Conservation (phyloP, 2,888 invertebrate species). For the Graphium colonna region DNA sequence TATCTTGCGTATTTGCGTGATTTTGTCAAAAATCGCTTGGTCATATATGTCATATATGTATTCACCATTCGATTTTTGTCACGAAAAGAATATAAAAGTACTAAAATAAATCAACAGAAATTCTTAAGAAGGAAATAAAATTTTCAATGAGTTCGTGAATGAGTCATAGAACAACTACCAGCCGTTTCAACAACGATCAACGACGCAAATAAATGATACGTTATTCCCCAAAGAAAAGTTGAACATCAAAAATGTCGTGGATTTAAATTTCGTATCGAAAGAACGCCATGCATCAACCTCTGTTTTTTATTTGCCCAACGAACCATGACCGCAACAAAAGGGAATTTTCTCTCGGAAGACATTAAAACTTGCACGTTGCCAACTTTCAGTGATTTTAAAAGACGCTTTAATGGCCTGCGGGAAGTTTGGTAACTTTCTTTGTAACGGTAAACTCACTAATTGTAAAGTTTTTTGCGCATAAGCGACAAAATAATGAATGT, state of each 20-base stretch:
- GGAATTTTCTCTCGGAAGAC: constrained; percentile 47
- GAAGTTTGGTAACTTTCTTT: constrained; percentile 47
- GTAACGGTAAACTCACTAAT: constrained; percentile 51
- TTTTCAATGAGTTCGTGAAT: too few species aligned
- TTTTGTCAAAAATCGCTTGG: too few species aligned
- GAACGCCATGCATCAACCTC: constrained; percentile 30
- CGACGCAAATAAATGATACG: neutral
- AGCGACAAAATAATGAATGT: constrained; percentile 21
- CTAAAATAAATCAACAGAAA: neutral
- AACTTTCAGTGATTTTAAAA: constrained; percentile 43
- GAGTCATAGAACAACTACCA: too few species aligned
- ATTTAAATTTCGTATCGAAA: constrained; percentile 9
- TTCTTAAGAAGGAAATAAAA: too few species aligned
- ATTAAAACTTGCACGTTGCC: constrained; percentile 62
- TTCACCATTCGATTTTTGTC: too few species aligned
- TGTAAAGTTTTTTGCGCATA: constrained; percentile 43
- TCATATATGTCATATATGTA: too few species aligned
- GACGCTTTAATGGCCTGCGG: constrained; percentile 48
- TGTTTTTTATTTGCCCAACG: constrained; percentile 43
- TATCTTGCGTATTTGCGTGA: too few species aligned
- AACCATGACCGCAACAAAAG: constrained; percentile 50
- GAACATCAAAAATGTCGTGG: constrained; percentile 19
- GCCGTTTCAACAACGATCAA: neutral
- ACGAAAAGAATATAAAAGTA: neutral
- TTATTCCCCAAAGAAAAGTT: constrained; percentile 2